These are phyloP conservation scores for Candoia aspera DNA, from an alignment of 2,113 vertebrate genomes.

Conservation along the genomic window DNA sequence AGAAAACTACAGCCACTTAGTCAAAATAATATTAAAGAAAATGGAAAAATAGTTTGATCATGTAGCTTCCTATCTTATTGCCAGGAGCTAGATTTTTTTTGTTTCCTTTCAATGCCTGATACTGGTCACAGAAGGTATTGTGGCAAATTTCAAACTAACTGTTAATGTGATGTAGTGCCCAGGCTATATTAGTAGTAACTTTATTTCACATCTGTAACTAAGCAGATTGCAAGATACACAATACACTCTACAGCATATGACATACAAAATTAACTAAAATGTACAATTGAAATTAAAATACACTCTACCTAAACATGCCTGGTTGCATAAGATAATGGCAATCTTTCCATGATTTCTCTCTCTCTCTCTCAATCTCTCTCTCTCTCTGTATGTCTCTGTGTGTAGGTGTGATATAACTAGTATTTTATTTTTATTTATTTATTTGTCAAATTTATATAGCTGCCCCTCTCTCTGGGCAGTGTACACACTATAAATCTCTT, in stretches of 20 bases:
- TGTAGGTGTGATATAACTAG: neutral
- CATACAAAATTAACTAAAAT: neutral
- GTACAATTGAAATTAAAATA: neutral
- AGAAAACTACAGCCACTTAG: neutral
- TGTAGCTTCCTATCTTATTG: neutral
- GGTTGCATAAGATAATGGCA: neutral
- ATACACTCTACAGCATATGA: neutral
- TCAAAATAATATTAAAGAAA: neutral
- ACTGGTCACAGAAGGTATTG: neutral
- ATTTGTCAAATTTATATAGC: neutral
- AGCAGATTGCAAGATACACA: neutral
- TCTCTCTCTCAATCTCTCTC: neutral
- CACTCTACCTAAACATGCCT: neutral
- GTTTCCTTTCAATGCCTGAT: neutral
- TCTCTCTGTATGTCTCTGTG: neutral
- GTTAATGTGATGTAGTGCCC: neutral
- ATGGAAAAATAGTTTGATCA: neutral
- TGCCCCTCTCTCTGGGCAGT: neutral
- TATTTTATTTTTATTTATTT: neutral
- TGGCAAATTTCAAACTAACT: neutral
- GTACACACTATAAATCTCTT: neutral
- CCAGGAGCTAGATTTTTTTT: neutral
- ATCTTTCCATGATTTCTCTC: neutral
- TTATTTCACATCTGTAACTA: neutral
- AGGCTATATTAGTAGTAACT: neutral